Base-by-base conservation (phyloP, 2,797 vertebrate genomes). In the Molossus alvarezi region DNA sequence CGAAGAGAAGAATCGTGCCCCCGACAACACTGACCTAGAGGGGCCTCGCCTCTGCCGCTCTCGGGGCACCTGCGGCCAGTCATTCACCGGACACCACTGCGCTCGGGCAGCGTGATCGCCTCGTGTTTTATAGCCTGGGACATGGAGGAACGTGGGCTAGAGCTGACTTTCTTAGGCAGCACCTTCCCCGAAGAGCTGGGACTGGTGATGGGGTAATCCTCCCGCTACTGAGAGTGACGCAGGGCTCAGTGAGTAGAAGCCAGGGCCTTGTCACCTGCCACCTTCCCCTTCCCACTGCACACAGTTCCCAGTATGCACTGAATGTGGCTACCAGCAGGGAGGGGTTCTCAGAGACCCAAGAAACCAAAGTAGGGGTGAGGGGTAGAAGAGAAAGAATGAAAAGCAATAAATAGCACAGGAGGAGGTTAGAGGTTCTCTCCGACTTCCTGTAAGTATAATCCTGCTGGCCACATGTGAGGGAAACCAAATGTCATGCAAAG, bases 401-500 rank as follows among this genome's bases (percentile, higher is more conserved):
- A 95, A 88, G 95, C 86, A 90, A 86, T 95, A 94, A 97, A 95
- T 96, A 96, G 95, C 69, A 13, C 94, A 83, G 51, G 51, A 93
- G 41, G 87, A 95, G 97, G 96, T 97, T 94, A 97, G 95, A 95
- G 90, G 95, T 91, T 96, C 96, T 96, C 72, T 97, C 79, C 57
- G 91, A 94, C 90, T 98, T 98, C 97, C 97, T 98, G 97, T 97
- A 96, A 97, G 90, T 93, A 91, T 84, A 80, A 96, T 97, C 95
- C 69, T 90, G 76, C 77, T 17, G 51, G 95, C 97, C 96, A 94
- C 97, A 96, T 95, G 91, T 95, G 79, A 96, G 96, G 73, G 96
- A 97, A 96, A 95, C 95, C 96, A 97, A 97, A 97, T 97, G 97
- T 98, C 97, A 97, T 94, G 94, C 69, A 76, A 96, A 97, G 73